A percentile compares a stretch with the other conserved stretches of the same genome.
These are phyloP conservation scores for Nyleta sp. DNA, from an alignment of 2,888 invertebrate species.

Conservation along the genomic window DNA sequence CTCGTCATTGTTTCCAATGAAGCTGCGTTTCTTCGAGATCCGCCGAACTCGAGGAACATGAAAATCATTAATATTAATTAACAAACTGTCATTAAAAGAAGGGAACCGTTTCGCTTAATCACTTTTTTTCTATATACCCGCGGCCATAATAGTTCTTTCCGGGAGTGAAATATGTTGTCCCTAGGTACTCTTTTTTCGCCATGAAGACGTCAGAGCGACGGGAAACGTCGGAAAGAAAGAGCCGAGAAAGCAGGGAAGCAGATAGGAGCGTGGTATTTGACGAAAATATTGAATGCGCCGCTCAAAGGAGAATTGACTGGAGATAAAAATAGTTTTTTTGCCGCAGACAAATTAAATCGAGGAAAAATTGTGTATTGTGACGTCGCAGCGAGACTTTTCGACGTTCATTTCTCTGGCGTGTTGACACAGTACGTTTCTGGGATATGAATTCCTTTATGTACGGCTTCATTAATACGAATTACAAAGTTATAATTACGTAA, in stretches of 20 bases:
- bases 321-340: constrained; percentile 35
- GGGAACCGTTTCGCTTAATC: constrained; percentile 6
- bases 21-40: constrained; percentile 7
- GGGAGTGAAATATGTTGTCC: constrained; percentile 3
- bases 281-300: constrained; percentile 48
- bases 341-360: constrained; percentile 48
- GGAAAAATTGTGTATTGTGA: constrained; percentile 39
- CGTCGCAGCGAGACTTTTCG: constrained; percentile 3
- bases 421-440: constrained; percentile 22
- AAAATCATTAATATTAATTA: constrained; percentile 57
- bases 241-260: constrained; percentile 15
- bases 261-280: constrained; percentile 36
- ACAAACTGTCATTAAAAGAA: constrained; percentile 5
- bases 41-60: not conserved
- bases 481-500: constrained; percentile 46
- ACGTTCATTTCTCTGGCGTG: constrained; percentile 22
- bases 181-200: constrained; percentile 28
- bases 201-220: constrained; percentile 32
- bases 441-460: constrained; percentile 26
- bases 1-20: constrained; percentile 50
- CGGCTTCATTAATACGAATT: constrained; percentile 36
- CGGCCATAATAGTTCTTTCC: constrained; percentile 5
- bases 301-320: constrained; percentile 38
- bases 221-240: constrained; percentile 22
- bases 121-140: constrained; percentile 6